Base-by-base conservation (phyloP, 2,888 invertebrate species). In the Ganaspis brasiliensis region DNA sequence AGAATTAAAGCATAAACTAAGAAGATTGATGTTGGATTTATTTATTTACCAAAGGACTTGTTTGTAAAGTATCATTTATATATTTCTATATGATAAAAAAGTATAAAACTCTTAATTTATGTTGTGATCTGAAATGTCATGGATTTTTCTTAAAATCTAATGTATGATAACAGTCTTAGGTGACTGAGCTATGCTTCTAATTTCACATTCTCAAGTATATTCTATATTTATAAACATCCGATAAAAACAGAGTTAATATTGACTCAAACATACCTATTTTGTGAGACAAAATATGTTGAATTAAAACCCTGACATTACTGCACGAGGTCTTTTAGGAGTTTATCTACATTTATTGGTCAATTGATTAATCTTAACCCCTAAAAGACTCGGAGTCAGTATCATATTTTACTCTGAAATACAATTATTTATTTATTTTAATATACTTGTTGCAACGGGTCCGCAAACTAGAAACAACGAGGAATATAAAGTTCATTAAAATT, bases 401-500 rank as follows among this genome's bases (percentile, higher is more conserved):
- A n/a, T 31, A 9, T 31, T 57, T 37, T 67, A 67, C 40, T 67
- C 45, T 67, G 67, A 67, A 67, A 67, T 67, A 67, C 67, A 67
- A 45, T 49, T 45, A 67, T 67, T 40, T 61, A 21, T n/a, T 31
- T 24, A 67, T 45, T 67, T 24, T 45, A 24, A n/a, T 21, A 67
- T 24, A 45, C 40, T 45, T 49, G 67, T 24, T 14, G 16, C 67
- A 67, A 45, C 19, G 19, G 14, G 9, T 59, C 59, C 31, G 59
- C 26, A 26, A 67, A 67, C 45, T 67, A 45, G 10, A 49, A 67
- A 24, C 45, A 67, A 67, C 40, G 24, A 19, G 67, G 40, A 67
- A 37, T 67, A n/a, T 45, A 45, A 45, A 67, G 67, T 67, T 45
- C 45, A 45, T 67, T 67, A 67, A 67, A 59, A 59, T 59, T 59